A percentile compares a stretch with the other conserved stretches of the same genome.
phyloP scores from a whole-genome alignment of 92 coral and sea anemone genomes.

The Epizoanthus scotinus region DNA sequence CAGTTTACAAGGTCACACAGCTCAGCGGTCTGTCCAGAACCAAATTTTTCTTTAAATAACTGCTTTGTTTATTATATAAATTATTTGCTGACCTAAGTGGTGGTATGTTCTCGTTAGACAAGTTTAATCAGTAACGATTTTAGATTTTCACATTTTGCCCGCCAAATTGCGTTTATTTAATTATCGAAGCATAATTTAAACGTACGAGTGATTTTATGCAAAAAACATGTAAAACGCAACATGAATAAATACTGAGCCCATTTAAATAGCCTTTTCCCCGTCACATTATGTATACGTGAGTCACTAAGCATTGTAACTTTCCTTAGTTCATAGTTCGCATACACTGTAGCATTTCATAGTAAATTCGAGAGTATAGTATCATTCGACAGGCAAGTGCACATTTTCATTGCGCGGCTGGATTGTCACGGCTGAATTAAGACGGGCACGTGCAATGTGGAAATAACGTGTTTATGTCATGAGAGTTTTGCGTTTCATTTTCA shows the following conservation, averaged over 20 bases:
- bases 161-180: conserved; percentile 7
- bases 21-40: too few relatives aligned
- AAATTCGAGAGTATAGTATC: too few relatives aligned
- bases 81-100: too few relatives aligned
- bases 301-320: not conserved
- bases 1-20: too few relatives aligned
- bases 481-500: not conserved
- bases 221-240: conserved; percentile 16
- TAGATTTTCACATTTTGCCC: conserved; percentile 1
- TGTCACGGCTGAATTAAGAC: conserved; percentile 31
- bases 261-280: not conserved
- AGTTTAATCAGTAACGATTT: not conserved
- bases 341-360: not conserved
- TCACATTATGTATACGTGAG: not conserved
- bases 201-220: conserved; percentile 27
- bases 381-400: conserved; percentile 7
- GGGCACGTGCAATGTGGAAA: conserved; percentile 14
- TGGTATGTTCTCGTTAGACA: not conserved
- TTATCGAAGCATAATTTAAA: conserved; percentile 23
- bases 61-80: too few relatives aligned
- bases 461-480: not conserved
- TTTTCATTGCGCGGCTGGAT: not conserved
- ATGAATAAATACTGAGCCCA: not conserved
- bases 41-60: too few relatives aligned
- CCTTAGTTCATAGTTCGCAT: too few relatives aligned